phyloP scores from a whole-genome alignment of 2,888 invertebrate species.

The Xanthostigma xanthostigma region DNA sequence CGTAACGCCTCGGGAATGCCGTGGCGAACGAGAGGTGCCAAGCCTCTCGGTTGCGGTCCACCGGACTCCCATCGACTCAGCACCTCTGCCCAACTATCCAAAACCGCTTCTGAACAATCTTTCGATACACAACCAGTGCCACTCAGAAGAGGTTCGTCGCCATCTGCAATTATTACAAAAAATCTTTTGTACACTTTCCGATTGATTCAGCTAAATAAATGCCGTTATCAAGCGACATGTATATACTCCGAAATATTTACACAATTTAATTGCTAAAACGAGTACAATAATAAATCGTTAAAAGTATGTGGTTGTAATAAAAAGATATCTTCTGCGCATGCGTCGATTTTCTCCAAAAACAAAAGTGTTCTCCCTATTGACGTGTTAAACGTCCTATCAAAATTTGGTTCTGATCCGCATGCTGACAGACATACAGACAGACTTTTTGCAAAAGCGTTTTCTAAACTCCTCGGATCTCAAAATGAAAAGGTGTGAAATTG shows the following conservation, averaged over 20 bases:
- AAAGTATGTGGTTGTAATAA: too few relatives aligned
- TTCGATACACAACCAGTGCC: conserved; percentile 96
- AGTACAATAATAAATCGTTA: too few relatives aligned
- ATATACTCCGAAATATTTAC: too few relatives aligned
- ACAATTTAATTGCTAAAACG: too few relatives aligned
- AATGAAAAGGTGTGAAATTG: background rate
- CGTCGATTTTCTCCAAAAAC: too few relatives aligned
- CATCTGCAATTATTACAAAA: conserved; percentile 39
- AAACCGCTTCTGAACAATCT: conserved; percentile 84
- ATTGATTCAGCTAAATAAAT: background rate
- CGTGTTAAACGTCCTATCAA: too few relatives aligned
- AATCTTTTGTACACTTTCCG: background rate
- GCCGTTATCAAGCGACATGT: too few relatives aligned
- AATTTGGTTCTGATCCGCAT: too few relatives aligned
- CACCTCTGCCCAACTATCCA: conserved; percentile 88
- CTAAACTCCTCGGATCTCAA: background rate
- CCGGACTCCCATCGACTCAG: conserved; percentile 50
- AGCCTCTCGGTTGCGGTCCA: conserved; percentile 66
- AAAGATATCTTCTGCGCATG: too few relatives aligned
- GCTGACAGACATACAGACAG: too few relatives aligned
- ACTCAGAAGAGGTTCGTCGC: conserved; percentile 90
- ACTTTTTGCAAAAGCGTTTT: too few relatives aligned
- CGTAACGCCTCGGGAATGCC: conserved; percentile 94
- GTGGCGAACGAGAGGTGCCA: conserved; percentile 61
- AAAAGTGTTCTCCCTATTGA: too few relatives aligned